Evolutionary conservation across 2,113 vertebrate genomes (phyloP).

Genomic region (Hemiscyllium ocellatum): DNA sequence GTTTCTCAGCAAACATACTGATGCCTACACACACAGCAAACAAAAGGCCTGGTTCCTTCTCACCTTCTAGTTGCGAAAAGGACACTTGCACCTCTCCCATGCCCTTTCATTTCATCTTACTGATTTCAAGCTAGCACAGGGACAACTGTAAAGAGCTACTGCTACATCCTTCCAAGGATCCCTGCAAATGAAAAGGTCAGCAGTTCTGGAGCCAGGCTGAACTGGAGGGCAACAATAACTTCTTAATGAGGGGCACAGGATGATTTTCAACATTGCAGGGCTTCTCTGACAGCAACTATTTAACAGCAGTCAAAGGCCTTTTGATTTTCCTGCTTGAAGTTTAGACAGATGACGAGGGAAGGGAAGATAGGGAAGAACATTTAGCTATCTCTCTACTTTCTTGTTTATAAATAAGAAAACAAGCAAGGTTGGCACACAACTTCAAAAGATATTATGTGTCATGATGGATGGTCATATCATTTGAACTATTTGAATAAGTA

Average conservation of each 20-base stretch:
- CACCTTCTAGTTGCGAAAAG: neutral
- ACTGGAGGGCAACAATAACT: too few species aligned
- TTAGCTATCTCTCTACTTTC: neutral
- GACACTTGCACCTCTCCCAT: neutral
- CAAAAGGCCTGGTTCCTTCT: neutral
- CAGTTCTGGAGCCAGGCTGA: too few species aligned
- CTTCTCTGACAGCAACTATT: neutral
- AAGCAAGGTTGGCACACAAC: neutral
- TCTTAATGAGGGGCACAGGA: neutral
- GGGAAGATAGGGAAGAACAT: neutral
- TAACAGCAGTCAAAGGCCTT: neutral
- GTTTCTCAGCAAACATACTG: neutral
- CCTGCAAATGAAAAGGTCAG: neutral
- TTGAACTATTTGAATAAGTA: neutral
- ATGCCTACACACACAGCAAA: too few species aligned
- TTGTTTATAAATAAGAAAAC: neutral
- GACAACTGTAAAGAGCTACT: neutral
- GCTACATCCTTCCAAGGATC: neutral
- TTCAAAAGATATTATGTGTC: neutral
- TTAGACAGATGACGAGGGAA: neutral
- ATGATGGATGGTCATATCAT: neutral
- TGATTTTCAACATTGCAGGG: neutral
- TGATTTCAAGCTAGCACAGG: neutral
- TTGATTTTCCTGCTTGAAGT: neutral
- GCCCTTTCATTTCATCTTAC: neutral